Base-by-base conservation (phyloP, 2,888 invertebrate genomes). In the Gari tellinella region DNA sequence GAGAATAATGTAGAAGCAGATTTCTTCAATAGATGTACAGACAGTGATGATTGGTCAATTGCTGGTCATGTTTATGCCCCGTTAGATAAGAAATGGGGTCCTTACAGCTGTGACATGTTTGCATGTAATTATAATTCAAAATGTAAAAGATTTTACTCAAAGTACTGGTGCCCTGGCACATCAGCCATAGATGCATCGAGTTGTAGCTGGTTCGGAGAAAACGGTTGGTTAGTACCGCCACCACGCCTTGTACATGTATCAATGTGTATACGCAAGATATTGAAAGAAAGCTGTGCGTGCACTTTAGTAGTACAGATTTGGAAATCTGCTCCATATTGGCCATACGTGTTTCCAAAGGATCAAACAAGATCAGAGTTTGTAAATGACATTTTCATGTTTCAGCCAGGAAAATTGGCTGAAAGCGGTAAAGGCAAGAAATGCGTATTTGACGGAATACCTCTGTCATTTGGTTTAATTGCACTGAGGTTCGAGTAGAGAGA, bases 191-290 rank as follows among this genome's bases (percentile, higher is more conserved):
- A 60, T 21, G 53, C 48, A 25, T 61, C 60, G 1, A 26, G 10
- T 14, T n/a, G 31, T 4, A n/a, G 19, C 8, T 67, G 67, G 60
- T 2, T 1, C 2, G 31, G 37, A 25, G 40, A 61, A 10, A n/a
- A 38, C 26, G 46, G 46, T 37, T 60, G 67, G 67, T 15, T 67
- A 23, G 67, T 67, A 5, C 60, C 67, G 25, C 67, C 67, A 21
- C 65, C 57, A n/a, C 40, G 65, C n/a, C 19, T 52, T 17, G 19
- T 51, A 0, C 10, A n/a, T n/a, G n/a, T n/a, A n/a, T n/a, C n/a
- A 12, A 26, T 19, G n/a, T 66, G 58, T 21, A 43, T 66, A 26
- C 19, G 17, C 37, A 41, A 66, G 41, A 51, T 57, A 1, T 1
- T 31, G 31, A 38, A 2, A 66, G 31, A 31, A 23, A 52, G 45